phyloP scores from a whole-genome alignment of 2,888 invertebrate genomes.

The Rutpela maculata region DNA sequence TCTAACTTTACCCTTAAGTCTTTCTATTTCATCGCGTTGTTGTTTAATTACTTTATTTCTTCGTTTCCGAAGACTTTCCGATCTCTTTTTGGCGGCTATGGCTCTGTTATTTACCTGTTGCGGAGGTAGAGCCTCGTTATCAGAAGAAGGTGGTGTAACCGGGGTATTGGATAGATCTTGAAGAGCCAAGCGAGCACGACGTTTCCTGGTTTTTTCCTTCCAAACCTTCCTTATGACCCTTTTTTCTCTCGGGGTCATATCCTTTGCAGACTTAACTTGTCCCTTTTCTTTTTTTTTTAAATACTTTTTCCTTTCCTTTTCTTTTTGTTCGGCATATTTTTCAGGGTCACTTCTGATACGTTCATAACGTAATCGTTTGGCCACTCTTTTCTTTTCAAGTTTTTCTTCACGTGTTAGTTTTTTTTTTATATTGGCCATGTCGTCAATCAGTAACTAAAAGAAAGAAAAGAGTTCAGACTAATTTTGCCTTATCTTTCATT shows the following conservation, averaged over 20 bases:
- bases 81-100: neutral
- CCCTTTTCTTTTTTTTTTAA: neutral
- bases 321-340: neutral
- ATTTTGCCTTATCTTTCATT: neutral
- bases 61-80: neutral
- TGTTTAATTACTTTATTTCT: neutral
- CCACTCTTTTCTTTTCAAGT: neutral
- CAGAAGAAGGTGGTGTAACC: neutral
- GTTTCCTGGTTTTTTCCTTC: neutral
- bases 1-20: neutral
- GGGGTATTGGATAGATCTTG: neutral
- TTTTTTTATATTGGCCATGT: slow-evolving; percentile 7
- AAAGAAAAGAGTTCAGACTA: neutral
- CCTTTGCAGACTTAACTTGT: neutral
- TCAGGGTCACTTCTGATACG: neutral
- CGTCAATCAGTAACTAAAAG: neutral
- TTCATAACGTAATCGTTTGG: neutral
- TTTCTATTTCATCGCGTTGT: neutral
- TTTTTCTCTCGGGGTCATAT: slow-evolving; percentile 5
- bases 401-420: neutral
- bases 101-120: neutral
- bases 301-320: slow-evolving; percentile 8
- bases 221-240: neutral
- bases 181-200: neutral
- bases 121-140: neutral